Base-by-base conservation (phyloP, 2,888 invertebrate genomes). In the Cryptus viduatorius region DNA sequence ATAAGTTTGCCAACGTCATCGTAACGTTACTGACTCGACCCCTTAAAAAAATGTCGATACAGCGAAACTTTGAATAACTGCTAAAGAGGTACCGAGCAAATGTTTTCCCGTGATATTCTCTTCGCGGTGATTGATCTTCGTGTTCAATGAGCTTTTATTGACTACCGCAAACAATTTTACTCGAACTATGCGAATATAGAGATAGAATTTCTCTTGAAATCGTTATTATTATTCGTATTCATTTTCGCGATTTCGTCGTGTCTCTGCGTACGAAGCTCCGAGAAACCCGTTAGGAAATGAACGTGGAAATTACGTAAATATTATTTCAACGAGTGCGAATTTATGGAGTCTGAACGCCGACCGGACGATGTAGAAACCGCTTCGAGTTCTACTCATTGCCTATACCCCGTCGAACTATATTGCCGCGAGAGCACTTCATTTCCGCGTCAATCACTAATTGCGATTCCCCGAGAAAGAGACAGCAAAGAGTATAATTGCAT, bases 261-360 rank as follows among this genome's bases (percentile, higher is more conserved):
- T 12, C 53, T 10, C 56, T 10, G 56, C n/a, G n/a, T 19, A 4
- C 56, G 56, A 24, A 19, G 19, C 24, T 24, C 24, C 24, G 24
- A 10, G 24, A 19, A 24, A 19, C 4, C 8, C 56, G 56, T 24
- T 56, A 16, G 56, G 56, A 56, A 56, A 56, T 56, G 8, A 56
- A 19, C 87, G 86, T 85, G 85, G 86, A 88, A 89, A 87, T 86
- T 87, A 77, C 84, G 87, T 85, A 91, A 92, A 91, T 91, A 91
- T 92, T 91, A 91, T 91, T 90, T 89, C 86, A 90, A 89, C 89
- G 86, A 79, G 69, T 53, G 83, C 86, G 89, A 37, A 90, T 91
- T 91, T 92, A 91, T 91, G 88, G 89, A 91, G 90, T 89, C 86
- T 81, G 79, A 87, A 87, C 86, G 90, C 90, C 90, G 88, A 87